Evolutionary conservation across 2,113 vertebrate species (phyloP).

Genomic region (Vicugna pacos): DNA sequence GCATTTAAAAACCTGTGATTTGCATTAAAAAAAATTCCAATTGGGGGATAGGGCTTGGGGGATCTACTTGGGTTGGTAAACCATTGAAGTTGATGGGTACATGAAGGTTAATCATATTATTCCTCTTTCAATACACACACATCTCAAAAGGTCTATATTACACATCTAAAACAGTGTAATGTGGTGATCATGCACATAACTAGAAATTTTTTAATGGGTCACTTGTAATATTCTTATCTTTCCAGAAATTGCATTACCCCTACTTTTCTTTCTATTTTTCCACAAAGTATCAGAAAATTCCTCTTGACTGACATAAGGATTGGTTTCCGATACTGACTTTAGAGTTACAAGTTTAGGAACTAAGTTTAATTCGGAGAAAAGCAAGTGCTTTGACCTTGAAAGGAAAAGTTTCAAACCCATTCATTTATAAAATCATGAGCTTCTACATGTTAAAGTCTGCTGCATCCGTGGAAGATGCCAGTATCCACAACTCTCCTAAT

Average conservation of each 20-base stretch:
- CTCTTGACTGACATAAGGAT: background rate
- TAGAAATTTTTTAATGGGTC: background rate
- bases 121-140: background rate
- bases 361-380: conserved; percentile 23
- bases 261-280: background rate
- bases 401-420: conserved; percentile 1
- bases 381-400: background rate
- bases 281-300: background rate
- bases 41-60: background rate
- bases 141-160: background rate
- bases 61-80: background rate
- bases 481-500: background rate
- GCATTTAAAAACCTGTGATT: conserved; percentile 27
- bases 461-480: background rate
- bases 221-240: background rate
- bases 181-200: background rate
- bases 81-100: background rate
- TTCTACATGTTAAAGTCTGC: background rate
- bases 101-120: background rate
- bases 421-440: background rate
- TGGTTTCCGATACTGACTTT: background rate
- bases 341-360: background rate
- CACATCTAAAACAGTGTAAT: conserved; percentile 11
- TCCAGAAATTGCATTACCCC: background rate
- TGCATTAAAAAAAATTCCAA: background rate